Percentiles rank a stretch among this genome's conserved stretches.
Evolutionary conservation across 2,888 invertebrate genomes (phyloP).

Genomic region (Andrena minutula): DNA sequence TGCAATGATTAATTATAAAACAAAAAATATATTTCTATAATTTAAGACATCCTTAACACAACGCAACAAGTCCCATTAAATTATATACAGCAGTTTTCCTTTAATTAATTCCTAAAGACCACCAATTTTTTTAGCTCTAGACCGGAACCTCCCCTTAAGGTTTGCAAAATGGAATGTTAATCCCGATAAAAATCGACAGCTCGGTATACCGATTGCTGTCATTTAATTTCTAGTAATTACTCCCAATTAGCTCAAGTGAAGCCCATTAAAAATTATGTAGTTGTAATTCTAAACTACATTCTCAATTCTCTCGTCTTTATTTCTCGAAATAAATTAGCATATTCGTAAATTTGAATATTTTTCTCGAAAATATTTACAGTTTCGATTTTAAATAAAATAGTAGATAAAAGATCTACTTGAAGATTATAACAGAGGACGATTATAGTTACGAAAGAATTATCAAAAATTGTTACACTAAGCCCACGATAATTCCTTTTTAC

Average conservation of each 20-base stretch:
- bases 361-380: not conserved
- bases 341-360: not conserved
- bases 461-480: not conserved
- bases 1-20: no score
- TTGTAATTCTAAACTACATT: conserved; percentile 9
- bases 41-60: no score
- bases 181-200: not conserved
- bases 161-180: conserved; percentile 17
- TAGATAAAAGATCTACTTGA: not conserved
- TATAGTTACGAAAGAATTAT: not conserved
- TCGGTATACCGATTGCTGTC: conserved; percentile 24
- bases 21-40: no score
- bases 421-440: not conserved
- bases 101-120: no score
- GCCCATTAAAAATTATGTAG: conserved; percentile 51
- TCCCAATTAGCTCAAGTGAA: conserved; percentile 69
- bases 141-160: no score
- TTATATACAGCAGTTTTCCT: no score
- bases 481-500: conserved; percentile 5
- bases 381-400: not conserved
- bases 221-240: conserved; percentile 65
- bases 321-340: not conserved
- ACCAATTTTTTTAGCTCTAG: no score
- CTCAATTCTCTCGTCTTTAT: not conserved
- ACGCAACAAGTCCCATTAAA: no score